Evolutionary conservation across 1,140 invertebrate genomes (phyloP).

Genomic region (Dysdera silvatica): DNA sequence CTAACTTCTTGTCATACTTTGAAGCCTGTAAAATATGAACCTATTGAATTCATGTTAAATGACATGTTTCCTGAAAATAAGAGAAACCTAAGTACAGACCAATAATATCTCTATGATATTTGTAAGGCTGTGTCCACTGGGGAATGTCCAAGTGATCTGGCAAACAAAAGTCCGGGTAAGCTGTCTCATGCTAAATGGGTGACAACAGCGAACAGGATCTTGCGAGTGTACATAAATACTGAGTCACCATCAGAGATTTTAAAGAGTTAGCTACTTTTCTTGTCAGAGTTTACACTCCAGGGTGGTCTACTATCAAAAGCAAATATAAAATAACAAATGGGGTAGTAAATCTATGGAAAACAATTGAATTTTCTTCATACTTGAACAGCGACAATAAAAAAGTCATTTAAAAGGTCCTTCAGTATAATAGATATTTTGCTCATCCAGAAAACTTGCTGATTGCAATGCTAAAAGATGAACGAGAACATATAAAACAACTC

Average conservation of each 20-base stretch:
- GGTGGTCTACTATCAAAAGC: not conserved
- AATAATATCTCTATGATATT: slow-evolving; percentile 4
- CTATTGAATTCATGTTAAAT: no score
- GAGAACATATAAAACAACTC: not conserved
- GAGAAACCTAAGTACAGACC: slow-evolving; percentile 2
- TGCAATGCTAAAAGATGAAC: not conserved
- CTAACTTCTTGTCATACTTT: no score
- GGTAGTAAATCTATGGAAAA: not conserved
- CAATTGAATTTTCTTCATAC: not conserved
- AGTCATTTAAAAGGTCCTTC: not conserved
- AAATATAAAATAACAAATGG: slow-evolving; percentile 1
- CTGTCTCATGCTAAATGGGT: not conserved
- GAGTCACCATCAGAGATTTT: not conserved
- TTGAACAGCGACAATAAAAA: not conserved
- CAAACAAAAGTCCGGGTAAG: not conserved
- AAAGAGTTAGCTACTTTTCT: not conserved
- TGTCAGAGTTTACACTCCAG: not conserved
- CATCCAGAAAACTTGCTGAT: slow-evolving; percentile 1
- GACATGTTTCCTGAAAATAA: no score
- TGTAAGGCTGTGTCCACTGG: not conserved
- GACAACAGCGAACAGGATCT: not conserved
- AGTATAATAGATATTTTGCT: not conserved
- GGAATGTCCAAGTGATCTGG: not conserved
- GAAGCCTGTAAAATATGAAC: no score
- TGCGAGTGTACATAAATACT: not conserved